phyloP scores from a whole-genome alignment of 64 coral and sea anemone genomes.

The Stylophora pistillata region DNA sequence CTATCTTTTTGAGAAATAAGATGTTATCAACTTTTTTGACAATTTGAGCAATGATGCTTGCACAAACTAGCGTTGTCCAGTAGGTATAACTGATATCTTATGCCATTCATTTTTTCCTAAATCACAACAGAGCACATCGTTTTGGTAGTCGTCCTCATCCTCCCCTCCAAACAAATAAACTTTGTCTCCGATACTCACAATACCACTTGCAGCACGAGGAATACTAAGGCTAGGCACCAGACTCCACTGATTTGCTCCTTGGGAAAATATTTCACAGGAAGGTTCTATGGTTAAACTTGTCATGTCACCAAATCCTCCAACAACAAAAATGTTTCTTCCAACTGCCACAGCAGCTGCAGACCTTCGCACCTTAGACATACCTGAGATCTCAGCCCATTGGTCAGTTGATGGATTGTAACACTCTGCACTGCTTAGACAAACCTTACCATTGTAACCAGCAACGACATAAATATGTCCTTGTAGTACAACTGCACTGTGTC shows the following conservation, averaged over 20 bases:
- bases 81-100: not conserved
- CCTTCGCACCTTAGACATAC: not conserved
- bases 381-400: not conserved
- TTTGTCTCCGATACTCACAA: not conserved
- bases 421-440: not conserved
- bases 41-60: not conserved
- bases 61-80: not conserved
- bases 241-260: not conserved
- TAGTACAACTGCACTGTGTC: conserved; percentile 38
- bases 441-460: not conserved
- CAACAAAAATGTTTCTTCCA: not conserved
- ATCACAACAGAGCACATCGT: not conserved
- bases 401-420: not conserved
- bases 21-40: not conserved
- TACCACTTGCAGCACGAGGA: conserved; percentile 26
- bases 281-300: not conserved
- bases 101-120: not conserved
- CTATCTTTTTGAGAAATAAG: no score
- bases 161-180: conserved; percentile 42
- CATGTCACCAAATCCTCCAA: conserved; percentile 19
- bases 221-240: not conserved
- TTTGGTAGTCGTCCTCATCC: not conserved
- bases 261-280: conserved; percentile 24
- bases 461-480: conserved; percentile 18
- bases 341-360: not conserved